phyloP scores from a whole-genome alignment of 2,888 invertebrate genomes.

The Caenorhabditis sp. region DNA sequence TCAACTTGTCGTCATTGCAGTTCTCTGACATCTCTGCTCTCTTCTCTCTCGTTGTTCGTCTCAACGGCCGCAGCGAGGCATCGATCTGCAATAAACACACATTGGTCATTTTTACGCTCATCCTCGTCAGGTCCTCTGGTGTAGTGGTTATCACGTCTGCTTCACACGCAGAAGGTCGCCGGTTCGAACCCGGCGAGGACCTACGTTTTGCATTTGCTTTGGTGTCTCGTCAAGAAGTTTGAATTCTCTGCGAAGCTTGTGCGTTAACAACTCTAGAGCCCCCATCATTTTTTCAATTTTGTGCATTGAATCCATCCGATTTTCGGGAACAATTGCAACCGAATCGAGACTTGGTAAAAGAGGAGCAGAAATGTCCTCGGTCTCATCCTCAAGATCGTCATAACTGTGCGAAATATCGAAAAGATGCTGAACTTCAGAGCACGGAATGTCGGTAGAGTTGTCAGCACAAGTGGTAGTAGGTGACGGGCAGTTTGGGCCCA shows the following conservation, averaged over 20 bases:
- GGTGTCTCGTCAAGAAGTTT: neutral
- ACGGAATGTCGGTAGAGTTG: neutral
- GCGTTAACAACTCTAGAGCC: neutral
- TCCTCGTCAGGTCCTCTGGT: conserved; percentile 46
- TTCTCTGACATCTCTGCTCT: conserved; percentile 35
- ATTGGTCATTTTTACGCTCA: neutral
- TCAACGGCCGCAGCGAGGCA: conserved; percentile 15
- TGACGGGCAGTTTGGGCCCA: conserved; percentile 35
- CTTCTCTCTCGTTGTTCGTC: conserved; percentile 17
- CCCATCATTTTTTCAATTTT: neutral
- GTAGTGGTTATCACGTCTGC: conserved; percentile 68
- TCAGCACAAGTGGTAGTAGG: conserved; percentile 15
- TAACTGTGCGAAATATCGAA: neutral
- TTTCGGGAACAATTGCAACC: neutral
- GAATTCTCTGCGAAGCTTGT: neutral
- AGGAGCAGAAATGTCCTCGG: neutral
- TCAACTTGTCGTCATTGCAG: conserved; percentile 45
- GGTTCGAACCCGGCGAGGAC: conserved; percentile 61
- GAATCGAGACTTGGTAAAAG: neutral
- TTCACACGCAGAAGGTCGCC: conserved; percentile 68
- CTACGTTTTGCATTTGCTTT: conserved; percentile 14
- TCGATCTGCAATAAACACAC: conserved; percentile 23
- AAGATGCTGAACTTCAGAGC: neutral
- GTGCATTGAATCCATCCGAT: neutral
- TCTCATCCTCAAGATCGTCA: neutral